Percentiles rank a stretch among this genome's conserved stretches.
These are phyloP conservation scores for Leuctra nigra DNA, from an alignment of 2,888 invertebrate genomes.

Conservation along the genomic window DNA sequence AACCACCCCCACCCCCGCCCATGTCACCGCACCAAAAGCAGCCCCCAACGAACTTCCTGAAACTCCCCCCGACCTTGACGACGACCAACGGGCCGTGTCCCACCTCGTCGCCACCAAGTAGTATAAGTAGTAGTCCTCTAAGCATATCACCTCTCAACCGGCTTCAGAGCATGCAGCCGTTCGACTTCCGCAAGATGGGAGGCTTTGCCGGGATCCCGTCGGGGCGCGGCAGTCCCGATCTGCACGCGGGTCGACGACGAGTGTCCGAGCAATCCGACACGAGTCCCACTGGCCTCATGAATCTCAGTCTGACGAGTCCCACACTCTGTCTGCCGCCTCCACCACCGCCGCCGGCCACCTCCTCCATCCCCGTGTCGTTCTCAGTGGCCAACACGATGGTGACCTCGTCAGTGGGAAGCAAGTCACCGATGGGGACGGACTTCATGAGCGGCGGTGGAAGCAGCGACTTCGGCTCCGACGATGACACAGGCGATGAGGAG, in stretches of 20 bases:
- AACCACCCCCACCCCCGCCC: slow-evolving; percentile 42
- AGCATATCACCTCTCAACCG: slow-evolving; percentile 76
- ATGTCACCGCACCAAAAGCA: slow-evolving; percentile 43
- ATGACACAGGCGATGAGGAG: slow-evolving; percentile 54
- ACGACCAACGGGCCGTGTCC: slow-evolving; percentile 36
- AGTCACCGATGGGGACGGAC: slow-evolving; percentile 35
- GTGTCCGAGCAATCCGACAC: slow-evolving; percentile 45
- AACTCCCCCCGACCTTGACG: slow-evolving; percentile 38
- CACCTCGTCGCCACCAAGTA: slow-evolving; percentile 55
- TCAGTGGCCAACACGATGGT: slow-evolving; percentile 11
- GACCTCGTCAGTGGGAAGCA: slow-evolving; percentile 26
- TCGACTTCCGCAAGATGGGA: slow-evolving; percentile 75
- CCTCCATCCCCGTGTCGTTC: slow-evolving; percentile 11
- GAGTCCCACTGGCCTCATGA: slow-evolving; percentile 45
- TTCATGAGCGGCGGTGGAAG: slow-evolving; percentile 43
- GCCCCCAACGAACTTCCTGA: slow-evolving; percentile 40
- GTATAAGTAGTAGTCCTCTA: slow-evolving; percentile 52
- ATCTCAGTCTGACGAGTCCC: slow-evolving; percentile 48
- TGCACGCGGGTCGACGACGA: slow-evolving; percentile 42
- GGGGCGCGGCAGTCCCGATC: slow-evolving; percentile 28
- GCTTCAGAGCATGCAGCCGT: slow-evolving; percentile 92
- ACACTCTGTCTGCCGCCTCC: slow-evolving; percentile 57
- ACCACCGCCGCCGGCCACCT: slow-evolving; percentile 41
- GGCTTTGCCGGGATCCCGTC: slow-evolving; percentile 28
- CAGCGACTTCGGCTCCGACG: slow-evolving; percentile 49